Evolutionary conservation across 2,113 vertebrate genomes (phyloP).

Genomic region (Cynoglossus semilaevis): DNA sequence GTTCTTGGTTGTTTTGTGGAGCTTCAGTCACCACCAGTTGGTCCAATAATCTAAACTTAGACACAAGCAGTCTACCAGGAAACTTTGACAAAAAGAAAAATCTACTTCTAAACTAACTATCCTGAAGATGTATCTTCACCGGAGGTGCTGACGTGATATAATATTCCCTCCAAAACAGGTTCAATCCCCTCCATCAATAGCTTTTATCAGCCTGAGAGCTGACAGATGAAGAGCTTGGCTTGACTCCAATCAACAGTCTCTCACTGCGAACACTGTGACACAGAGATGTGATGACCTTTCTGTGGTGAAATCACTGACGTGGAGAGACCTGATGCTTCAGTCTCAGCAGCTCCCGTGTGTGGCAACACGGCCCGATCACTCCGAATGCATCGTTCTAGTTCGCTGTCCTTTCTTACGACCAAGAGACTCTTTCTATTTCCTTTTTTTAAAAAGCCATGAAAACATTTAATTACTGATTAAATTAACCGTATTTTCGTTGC

Average conservation of each 20-base stretch:
- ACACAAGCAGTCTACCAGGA: too few relatives aligned
- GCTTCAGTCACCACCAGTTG: too few relatives aligned
- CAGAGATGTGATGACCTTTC: constrained; percentile 49
- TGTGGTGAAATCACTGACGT: constrained; percentile 54
- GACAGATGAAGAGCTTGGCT: constrained; percentile 27
- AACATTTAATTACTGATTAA: too few relatives aligned
- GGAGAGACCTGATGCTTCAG: constrained; percentile 15
- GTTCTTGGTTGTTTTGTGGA: too few relatives aligned
- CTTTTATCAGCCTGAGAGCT: constrained; percentile 10
- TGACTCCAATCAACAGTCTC: constrained; percentile 38
- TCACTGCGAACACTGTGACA: constrained; percentile 37
- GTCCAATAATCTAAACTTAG: too few relatives aligned
- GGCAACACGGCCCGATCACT: constrained; percentile 20
- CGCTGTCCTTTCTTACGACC: constrained; percentile 21
- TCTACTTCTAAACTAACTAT: not conserved
- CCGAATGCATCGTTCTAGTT: constrained; percentile 30
- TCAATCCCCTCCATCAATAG: constrained; percentile 28
- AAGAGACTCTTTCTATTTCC: constrained; percentile 24
- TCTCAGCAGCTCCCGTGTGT: constrained; percentile 20
- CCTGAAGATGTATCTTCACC: constrained; percentile 11
- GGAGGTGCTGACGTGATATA: constrained; percentile 23
- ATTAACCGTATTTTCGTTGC: too few relatives aligned
- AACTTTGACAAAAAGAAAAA: too few relatives aligned
- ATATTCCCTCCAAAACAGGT: constrained; percentile 24
- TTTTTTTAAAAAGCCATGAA: too few relatives aligned